A percentile compares a stretch with the other conserved stretches of the same genome.
These are phyloP conservation scores for Encarsia formosa DNA, from an alignment of 2,888 invertebrate genomes.

Conservation along the genomic window DNA sequence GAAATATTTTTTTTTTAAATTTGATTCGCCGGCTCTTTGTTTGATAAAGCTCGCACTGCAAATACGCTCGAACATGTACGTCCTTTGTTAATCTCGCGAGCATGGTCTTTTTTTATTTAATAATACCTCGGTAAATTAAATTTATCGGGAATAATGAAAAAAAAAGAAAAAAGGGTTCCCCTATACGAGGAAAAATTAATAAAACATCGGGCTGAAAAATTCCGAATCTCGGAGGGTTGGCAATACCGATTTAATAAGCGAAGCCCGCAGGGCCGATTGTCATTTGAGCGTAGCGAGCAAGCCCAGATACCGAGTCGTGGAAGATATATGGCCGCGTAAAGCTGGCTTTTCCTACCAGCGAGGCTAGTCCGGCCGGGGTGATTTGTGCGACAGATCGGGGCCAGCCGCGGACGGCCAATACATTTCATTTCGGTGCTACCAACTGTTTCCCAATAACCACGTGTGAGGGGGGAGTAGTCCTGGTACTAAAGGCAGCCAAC, in stretches of 20 bases:
- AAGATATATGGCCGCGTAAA: constrained; percentile 23
- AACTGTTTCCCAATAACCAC: constrained; percentile 43
- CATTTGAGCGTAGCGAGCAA: neutral
- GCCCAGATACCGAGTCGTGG: constrained; percentile 24
- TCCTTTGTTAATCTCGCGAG: no score
- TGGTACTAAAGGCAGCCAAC: neutral
- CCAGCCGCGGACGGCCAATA: constrained; percentile 41
- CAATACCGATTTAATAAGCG: constrained; percentile 25
- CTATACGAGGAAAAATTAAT: no score
- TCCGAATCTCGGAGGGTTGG: neutral
- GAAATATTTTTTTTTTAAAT: no score
- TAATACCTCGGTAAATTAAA: no score
- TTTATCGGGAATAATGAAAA: no score
- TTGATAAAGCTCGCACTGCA: no score
- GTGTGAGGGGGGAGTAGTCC: neutral
- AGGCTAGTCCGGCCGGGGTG: constrained; percentile 36
- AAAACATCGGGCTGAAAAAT: neutral
- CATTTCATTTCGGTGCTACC: constrained; percentile 37
- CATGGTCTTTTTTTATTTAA: no score
- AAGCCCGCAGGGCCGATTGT: neutral
- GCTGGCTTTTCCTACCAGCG: constrained; percentile 29
- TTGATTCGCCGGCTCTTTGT: no score
- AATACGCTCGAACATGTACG: no score
- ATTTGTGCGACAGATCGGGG: constrained; percentile 48
- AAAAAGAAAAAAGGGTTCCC: no score